Evolutionary conservation across 2,888 invertebrate genomes (phyloP).

Genomic region (Lasiommata megera): DNA sequence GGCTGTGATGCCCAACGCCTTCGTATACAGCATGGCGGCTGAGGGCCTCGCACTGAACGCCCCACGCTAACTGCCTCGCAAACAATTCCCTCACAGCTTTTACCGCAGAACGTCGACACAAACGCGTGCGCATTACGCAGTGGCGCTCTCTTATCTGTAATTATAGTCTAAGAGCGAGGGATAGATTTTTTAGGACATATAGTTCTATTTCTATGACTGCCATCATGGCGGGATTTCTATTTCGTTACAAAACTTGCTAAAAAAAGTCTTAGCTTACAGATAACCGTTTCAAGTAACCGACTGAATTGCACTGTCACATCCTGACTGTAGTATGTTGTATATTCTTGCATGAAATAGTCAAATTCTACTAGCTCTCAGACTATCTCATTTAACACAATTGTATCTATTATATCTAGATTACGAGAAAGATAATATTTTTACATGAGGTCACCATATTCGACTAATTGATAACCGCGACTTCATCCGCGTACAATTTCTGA

Average conservation of each 20-base stretch:
- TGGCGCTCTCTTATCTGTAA: not conserved
- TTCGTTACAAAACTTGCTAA: no score
- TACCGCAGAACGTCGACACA: not conserved
- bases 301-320: no score
- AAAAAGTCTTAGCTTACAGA: no score
- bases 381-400: not conserved
- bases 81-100: not conserved
- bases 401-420: not conserved
- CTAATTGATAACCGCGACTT: not conserved
- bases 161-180: not conserved
- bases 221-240: no score
- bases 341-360: no score
- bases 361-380: not conserved
- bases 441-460: not conserved
- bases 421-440: not conserved
- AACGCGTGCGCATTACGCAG: not conserved
- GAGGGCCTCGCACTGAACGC: not conserved
- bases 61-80: not conserved
- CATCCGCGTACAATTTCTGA: not conserved
- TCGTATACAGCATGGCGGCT: not conserved
- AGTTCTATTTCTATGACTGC: no score
- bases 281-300: no score
- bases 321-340: no score
- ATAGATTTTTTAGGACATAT: no score
- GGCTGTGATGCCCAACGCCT: not conserved